Evolutionary conservation across 2,888 invertebrate genomes (phyloP).

Genomic region (Drosophila phalerata): DNA sequence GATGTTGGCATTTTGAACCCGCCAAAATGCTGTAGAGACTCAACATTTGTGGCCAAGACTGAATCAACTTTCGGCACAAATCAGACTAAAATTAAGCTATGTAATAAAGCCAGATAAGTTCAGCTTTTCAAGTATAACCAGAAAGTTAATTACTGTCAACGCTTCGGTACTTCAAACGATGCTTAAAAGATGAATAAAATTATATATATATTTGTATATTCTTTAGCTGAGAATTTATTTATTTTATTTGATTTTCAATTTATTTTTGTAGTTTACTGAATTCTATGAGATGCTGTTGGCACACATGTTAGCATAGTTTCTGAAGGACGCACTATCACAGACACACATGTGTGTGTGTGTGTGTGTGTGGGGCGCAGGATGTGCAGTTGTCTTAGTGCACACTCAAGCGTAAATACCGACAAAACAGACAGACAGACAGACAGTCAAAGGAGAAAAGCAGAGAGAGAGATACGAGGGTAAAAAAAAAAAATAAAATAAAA

Average conservation of each 20-base stretch:
- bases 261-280: constrained; percentile 21
- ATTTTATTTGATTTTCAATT: constrained; percentile 12
- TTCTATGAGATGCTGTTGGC: constrained; percentile 25
- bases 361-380: constrained; percentile 55
- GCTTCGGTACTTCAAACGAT: constrained; percentile 28
- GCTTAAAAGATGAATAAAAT: constrained; percentile 21
- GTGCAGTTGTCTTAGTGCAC: constrained; percentile 62
- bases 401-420: constrained; percentile 55
- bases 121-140: constrained; percentile 4
- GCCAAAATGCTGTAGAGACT: constrained; percentile 14
- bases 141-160: constrained; percentile 42
- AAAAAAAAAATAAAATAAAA: too few species aligned
- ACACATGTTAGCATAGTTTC: constrained; percentile 56
- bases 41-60: constrained; percentile 16
- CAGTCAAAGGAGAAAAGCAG: constrained; percentile 10
- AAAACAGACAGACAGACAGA: constrained; percentile 24
- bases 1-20: constrained; percentile 34
- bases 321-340: constrained; percentile 48
- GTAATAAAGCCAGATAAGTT: constrained; percentile 21
- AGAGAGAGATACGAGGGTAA: not conserved
- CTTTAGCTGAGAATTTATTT: constrained; percentile 15
- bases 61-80: constrained; percentile 37
- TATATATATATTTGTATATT: not conserved
- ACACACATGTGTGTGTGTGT: constrained; percentile 13
- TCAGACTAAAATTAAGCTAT: constrained; percentile 28